Base-by-base conservation (phyloP, 2,797 vertebrate genomes). In the Onychomys torridus region DNA sequence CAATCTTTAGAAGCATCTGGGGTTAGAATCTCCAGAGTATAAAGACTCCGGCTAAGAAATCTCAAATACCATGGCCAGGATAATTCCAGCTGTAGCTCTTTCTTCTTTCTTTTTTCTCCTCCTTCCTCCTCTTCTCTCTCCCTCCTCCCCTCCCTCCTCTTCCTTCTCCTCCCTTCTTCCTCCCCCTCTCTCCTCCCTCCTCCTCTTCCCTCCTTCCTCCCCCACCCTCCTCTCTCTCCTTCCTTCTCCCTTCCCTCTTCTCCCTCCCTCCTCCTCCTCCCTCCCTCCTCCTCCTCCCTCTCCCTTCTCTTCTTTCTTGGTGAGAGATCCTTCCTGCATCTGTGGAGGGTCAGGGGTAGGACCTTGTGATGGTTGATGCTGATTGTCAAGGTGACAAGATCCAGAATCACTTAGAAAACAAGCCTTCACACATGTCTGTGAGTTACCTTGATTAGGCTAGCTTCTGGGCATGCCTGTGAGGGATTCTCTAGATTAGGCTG, bases 1-100 rank as follows among this genome's bases (percentile, higher is more conserved):
- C 34, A 29, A 73, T 82, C 57, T 93, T 93, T 81, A 73, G 86
- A 78, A 92, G 63, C 29, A 79, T 32, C 92, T 90, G 87, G 40
- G 32, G 17, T 84, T 81, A 40, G 49, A 91, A 78, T 40, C 23
- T 89, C 59, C 52, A 52, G 21, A 49, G 29, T 57, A 13, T 69
- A n/a, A 27, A 86, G 43, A 27, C 25, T 92, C 76, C 46, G 14
- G 67, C 46, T 32, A 37, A 3, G 16, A n/a, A 19, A 76, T 29
- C 49, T 59, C 2, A 5, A 6, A 85, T 11, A 10, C 4, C 19
- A 43, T n/a, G 63, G 75, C 37, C 23, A 77, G 4, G 34, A 61
- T 37, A 29, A 67, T 5, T 34, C 25, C 13, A 61, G 52, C 71
- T 57, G 12, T 11, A 0, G 40, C 23, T 59, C n/a, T 79, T 79